phyloP scores from a whole-genome alignment of 1,140 invertebrate genomes.

The Drosophila lowei region DNA sequence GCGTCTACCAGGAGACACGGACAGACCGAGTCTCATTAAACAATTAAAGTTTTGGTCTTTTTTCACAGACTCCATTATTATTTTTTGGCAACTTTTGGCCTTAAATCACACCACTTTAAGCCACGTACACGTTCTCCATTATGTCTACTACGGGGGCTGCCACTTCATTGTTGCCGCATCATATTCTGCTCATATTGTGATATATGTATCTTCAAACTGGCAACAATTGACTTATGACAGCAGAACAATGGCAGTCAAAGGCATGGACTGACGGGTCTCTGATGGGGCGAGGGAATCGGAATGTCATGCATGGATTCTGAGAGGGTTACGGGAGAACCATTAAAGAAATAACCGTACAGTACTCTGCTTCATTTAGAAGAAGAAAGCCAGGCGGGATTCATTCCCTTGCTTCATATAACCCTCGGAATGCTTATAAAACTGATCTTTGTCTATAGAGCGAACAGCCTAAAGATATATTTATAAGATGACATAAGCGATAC shows the following conservation, averaged over 20 bases:
- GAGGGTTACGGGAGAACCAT: too few relatives aligned
- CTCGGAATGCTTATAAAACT: too few relatives aligned
- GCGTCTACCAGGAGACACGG: slow-evolving; percentile 14
- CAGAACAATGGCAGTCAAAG: slow-evolving; percentile 1
- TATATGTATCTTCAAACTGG: slow-evolving; percentile 5
- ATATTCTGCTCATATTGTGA: slow-evolving; percentile 1
- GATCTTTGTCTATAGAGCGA: too few relatives aligned
- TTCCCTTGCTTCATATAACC: too few relatives aligned
- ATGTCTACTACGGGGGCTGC: slow-evolving; percentile 5
- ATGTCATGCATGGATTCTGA: neutral
- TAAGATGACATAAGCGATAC: neutral
- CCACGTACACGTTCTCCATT: slow-evolving; percentile 25
- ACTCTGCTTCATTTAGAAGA: too few relatives aligned
- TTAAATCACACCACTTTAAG: slow-evolving; percentile 66
- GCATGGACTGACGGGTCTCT: neutral
- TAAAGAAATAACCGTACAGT: too few relatives aligned
- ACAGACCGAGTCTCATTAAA: slow-evolving; percentile 56
- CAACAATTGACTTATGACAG: slow-evolving; percentile 9
- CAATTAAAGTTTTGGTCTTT: slow-evolving; percentile 51
- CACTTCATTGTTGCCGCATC: slow-evolving; percentile 6
- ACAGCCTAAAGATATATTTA: neutral
- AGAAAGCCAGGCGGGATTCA: too few relatives aligned
- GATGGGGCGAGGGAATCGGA: neutral
- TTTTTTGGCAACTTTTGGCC: slow-evolving; percentile 17
- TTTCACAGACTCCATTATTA: slow-evolving; percentile 23